Base-by-base conservation (phyloP, 2,113 vertebrate genomes). In the Eclectus roratus region DNA sequence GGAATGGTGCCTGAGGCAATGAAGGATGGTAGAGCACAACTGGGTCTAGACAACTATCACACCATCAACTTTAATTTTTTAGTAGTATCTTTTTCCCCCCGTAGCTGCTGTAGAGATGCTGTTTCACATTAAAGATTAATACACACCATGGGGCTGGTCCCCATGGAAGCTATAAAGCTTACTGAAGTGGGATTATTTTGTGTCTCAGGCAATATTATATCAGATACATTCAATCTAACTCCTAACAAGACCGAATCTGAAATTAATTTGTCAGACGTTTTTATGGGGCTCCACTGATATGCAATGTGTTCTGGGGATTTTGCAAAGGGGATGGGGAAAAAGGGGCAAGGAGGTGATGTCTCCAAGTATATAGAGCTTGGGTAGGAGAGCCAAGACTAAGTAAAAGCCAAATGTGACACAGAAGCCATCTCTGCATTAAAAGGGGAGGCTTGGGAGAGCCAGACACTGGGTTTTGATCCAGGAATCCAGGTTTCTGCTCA, bases 51-150 rank as follows among this genome's bases (percentile, higher is more conserved):
- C 61, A 84, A 61, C 89, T 94, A 97, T 84, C 90, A 93, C 88
- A 93, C 44, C 71, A 95, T 79, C 89, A 84, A 63, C 85, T 95
- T 97, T 85, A 96, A 96, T 97, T 95, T 97, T 97, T 97, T 84
- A 97, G 88, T 89, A 95, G 94, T 91, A 88, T 96, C 96, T 91
- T 90, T 94, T 94, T 68, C 56, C 94, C 77, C 87, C 95, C 93
- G 77, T 84, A 94, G 93, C 90, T 97, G 91, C 89, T 94, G 49
- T 82, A 84, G 92, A 92, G 95, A 96, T 94, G 91, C 68, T 97
- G 91, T 96, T 96, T 85, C 74, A 4, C 88, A 78, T 97, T 96
- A 97, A 96, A 96, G 84, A 95, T 97, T 97, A 92, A 97, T 82
- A 71, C 83, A 78, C 68, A 95, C 91, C 91, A 94, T 35, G 12